Percentiles rank a stretch among this genome's conserved stretches.
Evolutionary conservation across 2,888 invertebrate species (phyloP).

Genomic region (Heliconius ismenius): DNA sequence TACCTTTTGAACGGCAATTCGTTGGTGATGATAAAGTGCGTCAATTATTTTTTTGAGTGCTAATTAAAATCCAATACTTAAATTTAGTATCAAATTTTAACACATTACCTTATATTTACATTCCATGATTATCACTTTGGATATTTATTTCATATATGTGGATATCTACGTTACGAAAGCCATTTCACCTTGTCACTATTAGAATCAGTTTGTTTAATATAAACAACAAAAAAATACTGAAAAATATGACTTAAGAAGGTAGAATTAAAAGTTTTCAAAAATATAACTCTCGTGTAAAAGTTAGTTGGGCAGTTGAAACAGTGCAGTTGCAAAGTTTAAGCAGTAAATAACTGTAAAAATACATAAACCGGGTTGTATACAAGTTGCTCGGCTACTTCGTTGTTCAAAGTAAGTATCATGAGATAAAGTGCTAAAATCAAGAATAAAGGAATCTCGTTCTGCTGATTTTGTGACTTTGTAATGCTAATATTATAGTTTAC

Average conservation of each 20-base stretch:
- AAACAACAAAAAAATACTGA: background rate
- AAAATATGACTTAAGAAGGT: slow-evolving; percentile 20
- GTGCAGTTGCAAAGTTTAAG: slow-evolving; percentile 16
- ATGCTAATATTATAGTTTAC: background rate
- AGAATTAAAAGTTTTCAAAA: slow-evolving; percentile 24
- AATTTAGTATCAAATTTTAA: too few relatives aligned
- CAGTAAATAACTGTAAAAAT: slow-evolving; percentile 31
- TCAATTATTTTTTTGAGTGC: too few relatives aligned
- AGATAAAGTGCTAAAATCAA: slow-evolving; percentile 25
- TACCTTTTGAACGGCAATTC: too few relatives aligned
- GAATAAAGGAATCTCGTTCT: slow-evolving; percentile 1
- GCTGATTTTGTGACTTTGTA: background rate
- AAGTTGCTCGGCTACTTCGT: slow-evolving; percentile 18
- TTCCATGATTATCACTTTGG: too few relatives aligned
- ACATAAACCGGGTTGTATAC: slow-evolving; percentile 31
- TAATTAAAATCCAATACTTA: too few relatives aligned
- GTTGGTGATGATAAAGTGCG: too few relatives aligned
- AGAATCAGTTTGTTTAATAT: too few relatives aligned
- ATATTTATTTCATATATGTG: too few relatives aligned
- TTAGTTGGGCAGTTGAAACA: slow-evolving; percentile 30
- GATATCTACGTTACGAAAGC: too few relatives aligned
- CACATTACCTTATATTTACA: too few relatives aligned
- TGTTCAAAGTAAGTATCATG: slow-evolving; percentile 26
- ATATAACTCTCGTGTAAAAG: slow-evolving; percentile 14
- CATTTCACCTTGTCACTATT: too few relatives aligned